These are phyloP conservation scores for Caradrina kadenii DNA, from an alignment of 2,888 invertebrate genomes.

Conservation along the genomic window DNA sequence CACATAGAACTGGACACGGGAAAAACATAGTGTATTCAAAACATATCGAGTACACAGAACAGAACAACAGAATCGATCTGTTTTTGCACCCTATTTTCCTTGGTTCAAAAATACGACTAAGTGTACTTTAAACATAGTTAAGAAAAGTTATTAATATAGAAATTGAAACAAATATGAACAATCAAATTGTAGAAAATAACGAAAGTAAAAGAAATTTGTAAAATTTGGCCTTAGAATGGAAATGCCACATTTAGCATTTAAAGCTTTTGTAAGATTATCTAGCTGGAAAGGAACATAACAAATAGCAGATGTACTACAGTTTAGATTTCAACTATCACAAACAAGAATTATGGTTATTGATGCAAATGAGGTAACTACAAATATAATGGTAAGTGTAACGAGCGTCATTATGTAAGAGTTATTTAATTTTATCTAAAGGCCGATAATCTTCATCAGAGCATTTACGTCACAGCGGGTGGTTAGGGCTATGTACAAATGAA, in stretches of 20 bases:
- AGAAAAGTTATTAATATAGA: background rate
- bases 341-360: conserved; percentile 47
- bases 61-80: no score
- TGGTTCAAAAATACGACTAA: conserved; percentile 42
- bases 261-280: conserved; percentile 19
- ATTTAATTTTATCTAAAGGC: conserved; percentile 78
- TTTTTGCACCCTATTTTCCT: conserved; percentile 41
- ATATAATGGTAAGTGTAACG: conserved; percentile 41
- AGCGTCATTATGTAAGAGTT: conserved; percentile 54
- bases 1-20: conserved; percentile 36
- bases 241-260: conserved; percentile 5
- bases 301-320: conserved; percentile 35
- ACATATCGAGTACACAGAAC: conserved; percentile 22
- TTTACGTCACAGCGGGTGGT: conserved; percentile 78
- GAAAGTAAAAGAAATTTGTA: background rate
- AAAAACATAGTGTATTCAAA: conserved; percentile 44
- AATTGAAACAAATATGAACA: background rate
- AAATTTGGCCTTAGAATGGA: conserved; percentile 21
- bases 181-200: background rate
- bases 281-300: conserved; percentile 33
- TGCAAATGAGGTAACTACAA: conserved; percentile 20
- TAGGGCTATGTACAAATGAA: conserved; percentile 36
- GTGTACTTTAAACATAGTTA: background rate
- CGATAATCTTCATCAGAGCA: conserved; percentile 75
- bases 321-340: conserved; percentile 40